These are phyloP conservation scores for Hesperophylax magnus DNA, from an alignment of 1,140 invertebrate species.

Conservation along the genomic window DNA sequence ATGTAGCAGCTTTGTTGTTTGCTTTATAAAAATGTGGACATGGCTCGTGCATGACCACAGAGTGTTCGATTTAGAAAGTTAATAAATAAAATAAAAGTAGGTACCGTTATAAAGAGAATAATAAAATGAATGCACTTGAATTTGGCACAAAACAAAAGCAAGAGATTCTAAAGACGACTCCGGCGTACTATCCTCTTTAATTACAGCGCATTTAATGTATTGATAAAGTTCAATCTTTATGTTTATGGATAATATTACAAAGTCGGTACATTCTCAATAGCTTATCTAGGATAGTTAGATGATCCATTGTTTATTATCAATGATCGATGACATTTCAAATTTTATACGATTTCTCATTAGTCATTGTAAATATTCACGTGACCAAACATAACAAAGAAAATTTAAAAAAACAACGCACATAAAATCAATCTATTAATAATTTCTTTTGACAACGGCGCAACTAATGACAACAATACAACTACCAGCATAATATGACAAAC, in stretches of 20 bases:
- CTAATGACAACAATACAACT: constrained; percentile 49
- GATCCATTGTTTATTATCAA: neutral
- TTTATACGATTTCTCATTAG: constrained; percentile 24
- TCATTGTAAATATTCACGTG: constrained; percentile 42
- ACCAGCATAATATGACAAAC: constrained; percentile 57
- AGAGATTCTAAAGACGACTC: neutral
- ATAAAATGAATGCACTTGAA: too few species aligned
- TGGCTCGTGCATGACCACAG: neutral
- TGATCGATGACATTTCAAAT: neutral
- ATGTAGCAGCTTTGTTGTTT: too few species aligned
- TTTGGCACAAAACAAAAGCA: too few species aligned
- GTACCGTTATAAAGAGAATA: too few species aligned
- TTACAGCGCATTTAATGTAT: neutral
- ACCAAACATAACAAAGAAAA: constrained; percentile 44
- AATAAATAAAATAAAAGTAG: neutral
- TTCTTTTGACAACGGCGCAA: constrained; percentile 47
- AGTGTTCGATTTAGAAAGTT: neutral
- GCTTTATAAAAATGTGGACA: too few species aligned
- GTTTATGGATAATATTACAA: neutral
- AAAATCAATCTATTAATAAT: constrained; percentile 36
- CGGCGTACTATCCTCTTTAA: neutral
- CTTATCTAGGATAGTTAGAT: neutral
- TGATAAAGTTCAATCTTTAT: neutral
- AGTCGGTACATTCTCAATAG: neutral
- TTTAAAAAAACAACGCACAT: constrained; percentile 17